Evolutionary conservation across 2,113 vertebrate genomes (phyloP).

Genomic region (Hemiprocne comata): DNA sequence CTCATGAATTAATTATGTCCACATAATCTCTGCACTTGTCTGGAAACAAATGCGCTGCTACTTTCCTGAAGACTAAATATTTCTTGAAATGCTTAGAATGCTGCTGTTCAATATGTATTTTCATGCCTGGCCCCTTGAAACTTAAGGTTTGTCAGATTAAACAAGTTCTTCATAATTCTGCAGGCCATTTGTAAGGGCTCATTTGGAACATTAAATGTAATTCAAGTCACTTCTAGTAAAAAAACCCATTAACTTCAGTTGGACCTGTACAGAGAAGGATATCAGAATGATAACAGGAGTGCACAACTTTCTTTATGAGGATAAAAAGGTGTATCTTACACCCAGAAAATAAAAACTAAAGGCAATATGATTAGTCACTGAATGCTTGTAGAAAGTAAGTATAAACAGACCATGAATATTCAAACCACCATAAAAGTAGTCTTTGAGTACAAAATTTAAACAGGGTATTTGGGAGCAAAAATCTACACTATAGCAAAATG

Average conservation of each 20-base stretch:
- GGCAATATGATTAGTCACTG: neutral
- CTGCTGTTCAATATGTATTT: neutral
- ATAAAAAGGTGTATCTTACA: neutral
- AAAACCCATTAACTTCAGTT: neutral
- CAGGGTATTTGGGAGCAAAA: neutral
- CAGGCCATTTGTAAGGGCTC: neutral
- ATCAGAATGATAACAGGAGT: neutral
- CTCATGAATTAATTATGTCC: neutral
- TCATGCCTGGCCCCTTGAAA: neutral
- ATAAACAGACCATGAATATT: neutral
- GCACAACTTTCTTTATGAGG: neutral
- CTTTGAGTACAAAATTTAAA: neutral
- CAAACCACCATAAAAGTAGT: neutral
- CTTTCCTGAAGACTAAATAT: neutral
- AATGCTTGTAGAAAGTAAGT: neutral
- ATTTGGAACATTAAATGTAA: neutral
- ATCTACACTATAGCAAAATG: neutral
- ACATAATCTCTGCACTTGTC: neutral
- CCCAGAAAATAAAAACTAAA: neutral
- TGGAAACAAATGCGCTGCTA: neutral
- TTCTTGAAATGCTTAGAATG: neutral
- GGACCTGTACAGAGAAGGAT: neutral
- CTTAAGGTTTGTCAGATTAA: neutral
- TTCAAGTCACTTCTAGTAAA: neutral
- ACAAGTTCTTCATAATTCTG: neutral